phyloP scores from a whole-genome alignment of 2,797 vertebrate genomes.

The Sebastes nivosus region DNA sequence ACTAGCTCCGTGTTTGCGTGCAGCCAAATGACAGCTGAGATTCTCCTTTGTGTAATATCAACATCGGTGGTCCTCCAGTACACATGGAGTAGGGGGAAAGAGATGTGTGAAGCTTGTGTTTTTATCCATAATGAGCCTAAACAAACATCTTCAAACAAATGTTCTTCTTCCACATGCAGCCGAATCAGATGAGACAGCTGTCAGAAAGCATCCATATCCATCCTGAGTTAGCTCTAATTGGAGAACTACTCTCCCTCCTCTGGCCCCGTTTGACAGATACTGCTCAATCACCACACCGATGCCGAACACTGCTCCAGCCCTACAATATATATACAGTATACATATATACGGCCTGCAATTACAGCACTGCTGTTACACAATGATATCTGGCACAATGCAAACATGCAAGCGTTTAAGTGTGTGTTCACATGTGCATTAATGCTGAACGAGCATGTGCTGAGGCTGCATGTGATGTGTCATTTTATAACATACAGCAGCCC shows the following conservation, averaged over 20 bases:
- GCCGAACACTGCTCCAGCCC: slow-evolving; percentile 37
- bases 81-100: slow-evolving; percentile 27
- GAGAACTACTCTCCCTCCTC: slow-evolving; percentile 68
- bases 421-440: slow-evolving; percentile 16
- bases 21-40: slow-evolving; percentile 28
- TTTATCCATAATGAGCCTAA: slow-evolving; percentile 66
- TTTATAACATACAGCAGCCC: slow-evolving; percentile 18
- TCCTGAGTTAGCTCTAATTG: slow-evolving; percentile 79
- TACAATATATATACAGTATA: background rate
- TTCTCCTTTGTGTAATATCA: slow-evolving; percentile 23
- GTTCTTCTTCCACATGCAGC: slow-evolving; percentile 60
- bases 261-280: slow-evolving; percentile 69
- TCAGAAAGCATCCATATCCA: slow-evolving; percentile 77
- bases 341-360: slow-evolving; percentile 23
- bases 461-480: slow-evolving; percentile 15
- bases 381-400: background rate
- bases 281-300: slow-evolving; percentile 66
- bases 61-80: slow-evolving; percentile 5
- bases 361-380: slow-evolving; percentile 23
- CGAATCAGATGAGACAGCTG: slow-evolving; percentile 78
- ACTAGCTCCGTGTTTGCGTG: background rate
- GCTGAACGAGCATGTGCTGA: slow-evolving; percentile 1
- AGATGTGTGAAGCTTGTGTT: slow-evolving; percentile 41
- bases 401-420: background rate
- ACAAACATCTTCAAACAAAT: slow-evolving; percentile 76